A percentile compares a stretch with the other conserved stretches of the same genome.
phyloP scores from a whole-genome alignment of 1,140 invertebrate genomes.

The Anoplolepis gracilipes region DNA sequence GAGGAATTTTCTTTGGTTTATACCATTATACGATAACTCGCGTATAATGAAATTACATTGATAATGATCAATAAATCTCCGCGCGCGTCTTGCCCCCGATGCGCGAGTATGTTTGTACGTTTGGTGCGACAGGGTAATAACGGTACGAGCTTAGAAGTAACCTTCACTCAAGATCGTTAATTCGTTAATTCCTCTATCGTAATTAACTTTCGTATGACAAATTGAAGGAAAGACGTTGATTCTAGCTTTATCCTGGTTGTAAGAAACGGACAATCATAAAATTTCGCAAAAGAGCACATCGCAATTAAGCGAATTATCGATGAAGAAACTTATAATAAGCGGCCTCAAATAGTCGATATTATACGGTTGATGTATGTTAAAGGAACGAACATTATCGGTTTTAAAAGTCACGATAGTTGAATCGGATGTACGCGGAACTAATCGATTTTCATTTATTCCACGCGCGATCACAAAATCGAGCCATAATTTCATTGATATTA shows the following conservation, averaged over 20 bases:
- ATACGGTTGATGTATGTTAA: conserved; percentile 13
- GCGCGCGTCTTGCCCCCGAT: conserved; percentile 38
- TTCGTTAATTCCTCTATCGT: conserved; percentile 30
- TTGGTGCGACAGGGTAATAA: conserved; percentile 31
- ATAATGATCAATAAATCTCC: conserved; percentile 60
- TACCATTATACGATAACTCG: conserved; percentile 29
- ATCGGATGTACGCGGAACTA: conserved; percentile 6
- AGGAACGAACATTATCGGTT: neutral
- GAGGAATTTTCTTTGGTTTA: conserved; percentile 50
- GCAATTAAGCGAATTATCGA: conserved; percentile 37
- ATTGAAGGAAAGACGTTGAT: conserved; percentile 5
- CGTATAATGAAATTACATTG: conserved; percentile 55
- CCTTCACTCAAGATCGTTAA: conserved; percentile 7
- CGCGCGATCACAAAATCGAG: conserved; percentile 22
- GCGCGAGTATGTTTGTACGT: conserved; percentile 14
- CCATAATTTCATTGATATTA: neutral
- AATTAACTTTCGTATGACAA: conserved; percentile 43
- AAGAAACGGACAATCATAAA: conserved; percentile 10
- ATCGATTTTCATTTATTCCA: conserved; percentile 42
- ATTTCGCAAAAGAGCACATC: neutral
- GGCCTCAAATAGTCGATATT: conserved; percentile 12
- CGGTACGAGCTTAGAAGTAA: conserved; percentile 33
- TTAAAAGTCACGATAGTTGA: neutral
- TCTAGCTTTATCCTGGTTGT: neutral
- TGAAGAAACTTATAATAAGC: neutral